Base-by-base conservation (phyloP, 2,888 invertebrate species). In the Clusia tigrina region DNA sequence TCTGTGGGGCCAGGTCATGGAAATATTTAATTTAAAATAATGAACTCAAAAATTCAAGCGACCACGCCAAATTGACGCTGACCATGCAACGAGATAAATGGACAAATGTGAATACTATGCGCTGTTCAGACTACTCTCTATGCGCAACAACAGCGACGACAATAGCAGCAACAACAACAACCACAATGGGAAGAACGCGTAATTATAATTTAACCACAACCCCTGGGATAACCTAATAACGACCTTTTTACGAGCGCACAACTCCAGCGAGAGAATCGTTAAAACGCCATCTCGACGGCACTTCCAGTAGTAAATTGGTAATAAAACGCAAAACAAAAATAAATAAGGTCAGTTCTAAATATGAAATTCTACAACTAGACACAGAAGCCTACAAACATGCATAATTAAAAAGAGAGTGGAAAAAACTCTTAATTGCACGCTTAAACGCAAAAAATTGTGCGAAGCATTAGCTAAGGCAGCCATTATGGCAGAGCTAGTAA, bases 391-490 rank as follows among this genome's bases (percentile, higher is more conserved):
- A 18, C 48, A 48, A 48, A 20, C 32, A 12, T n/a, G 24, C 54
- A 6, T 5, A 25, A 23, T 54, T 54, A 42, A 42, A n/a, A 38
- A 38, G 17, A 20, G 6, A 54, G 37, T 15, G 23, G n/a, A n/a
- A n/a, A 37, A 10, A 42, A 46, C 18, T 22, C 22, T 51, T 58
- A 58, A 58, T 58, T 58, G 52, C 58, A 52, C 20, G 58, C 37
- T 52, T 22, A 25, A 58, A 52, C 58, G 52, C 52, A 52, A 51
- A 52, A 32, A 37, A 48, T 3, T 9, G 48, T 22, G 48, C 48
- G 22, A 48, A 48, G 22, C 20, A 6, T 18, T 48, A 20, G 48
- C n/a, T 48, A 20, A 48, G 5, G 2, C 48, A 20, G 48, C 22
- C 18, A 22, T 18, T 48, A 48, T 20, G 48, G 22, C 42, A 42